Evolutionary conservation across 2,888 invertebrate species (phyloP).

Genomic region (Desoria tigrina): DNA sequence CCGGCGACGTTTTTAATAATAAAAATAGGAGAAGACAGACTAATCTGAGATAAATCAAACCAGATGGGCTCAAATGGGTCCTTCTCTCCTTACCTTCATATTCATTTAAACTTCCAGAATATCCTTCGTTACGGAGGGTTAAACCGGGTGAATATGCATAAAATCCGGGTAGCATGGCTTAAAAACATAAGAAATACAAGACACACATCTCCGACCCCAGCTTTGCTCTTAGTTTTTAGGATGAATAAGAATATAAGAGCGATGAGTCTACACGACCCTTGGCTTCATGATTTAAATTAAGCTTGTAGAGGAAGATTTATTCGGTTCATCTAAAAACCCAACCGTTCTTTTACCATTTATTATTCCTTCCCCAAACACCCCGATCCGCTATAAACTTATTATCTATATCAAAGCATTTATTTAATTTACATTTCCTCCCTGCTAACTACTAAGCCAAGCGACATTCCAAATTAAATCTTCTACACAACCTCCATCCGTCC

Average conservation of each 20-base stretch:
- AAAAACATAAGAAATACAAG: too few relatives aligned
- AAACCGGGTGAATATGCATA: too few relatives aligned
- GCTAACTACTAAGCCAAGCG: not conserved
- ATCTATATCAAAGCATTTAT: not conserved
- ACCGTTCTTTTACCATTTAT: slow-evolving; percentile 13
- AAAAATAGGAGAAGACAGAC: slow-evolving; percentile 11
- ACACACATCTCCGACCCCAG: too few relatives aligned
- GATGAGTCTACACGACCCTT: not conserved
- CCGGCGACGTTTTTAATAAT: slow-evolving; percentile 22
- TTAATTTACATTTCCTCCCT: slow-evolving; percentile 17
- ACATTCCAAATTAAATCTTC: not conserved
- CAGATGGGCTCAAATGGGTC: slow-evolving; percentile 15
- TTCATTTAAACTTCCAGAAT: not conserved
- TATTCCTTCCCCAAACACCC: not conserved
- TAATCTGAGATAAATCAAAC: slow-evolving; percentile 20
- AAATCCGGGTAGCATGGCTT: too few relatives aligned
- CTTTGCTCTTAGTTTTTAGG: too few relatives aligned
- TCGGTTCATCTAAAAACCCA: slow-evolving; percentile 4
- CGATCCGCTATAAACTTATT: not conserved
- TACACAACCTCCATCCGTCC: not conserved
- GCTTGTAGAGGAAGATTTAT: slow-evolving; percentile 22
- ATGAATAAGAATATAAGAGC: too few relatives aligned
- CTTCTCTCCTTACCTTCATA: not conserved
- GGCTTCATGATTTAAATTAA: slow-evolving; percentile 17
- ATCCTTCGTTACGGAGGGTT: too few relatives aligned